Conservation (phyloP, 1,140 invertebrate genomes). For the Zaprionus ghesquierei region DNA sequence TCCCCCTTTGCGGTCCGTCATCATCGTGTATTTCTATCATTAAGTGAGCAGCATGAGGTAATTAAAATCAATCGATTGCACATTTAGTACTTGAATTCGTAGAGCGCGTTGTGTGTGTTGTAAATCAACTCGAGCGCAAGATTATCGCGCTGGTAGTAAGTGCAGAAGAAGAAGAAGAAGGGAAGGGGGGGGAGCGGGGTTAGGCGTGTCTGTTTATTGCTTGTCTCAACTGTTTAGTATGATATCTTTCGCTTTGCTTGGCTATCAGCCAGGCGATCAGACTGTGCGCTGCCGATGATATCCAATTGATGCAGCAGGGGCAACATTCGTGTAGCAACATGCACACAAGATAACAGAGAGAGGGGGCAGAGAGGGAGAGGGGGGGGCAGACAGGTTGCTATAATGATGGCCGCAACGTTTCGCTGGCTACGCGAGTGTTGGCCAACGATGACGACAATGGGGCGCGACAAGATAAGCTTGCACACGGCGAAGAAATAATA, state of each 20-base stretch:
- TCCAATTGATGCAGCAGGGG: slow-evolving; percentile 24
- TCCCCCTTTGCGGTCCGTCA: too few species aligned
- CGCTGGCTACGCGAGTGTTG: slow-evolving; percentile 1
- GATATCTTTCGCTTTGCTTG: slow-evolving; percentile 17
- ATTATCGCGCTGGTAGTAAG: neutral
- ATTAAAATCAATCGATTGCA: neutral
- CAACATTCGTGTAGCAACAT: slow-evolving; percentile 40
- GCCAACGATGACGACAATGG: slow-evolving; percentile 34
- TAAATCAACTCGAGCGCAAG: neutral
- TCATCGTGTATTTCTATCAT: neutral
- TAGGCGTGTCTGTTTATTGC: slow-evolving; percentile 30
- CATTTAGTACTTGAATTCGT: neutral
- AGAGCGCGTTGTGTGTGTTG: neutral
- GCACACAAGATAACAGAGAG: slow-evolving; percentile 29
- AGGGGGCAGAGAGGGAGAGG: neutral
- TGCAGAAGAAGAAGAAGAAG: neutral
- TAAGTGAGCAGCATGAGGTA: neutral
- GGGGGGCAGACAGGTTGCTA: neutral
- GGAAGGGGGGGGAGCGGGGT: too few species aligned
- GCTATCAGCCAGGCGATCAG: slow-evolving; percentile 25
- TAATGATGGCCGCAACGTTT: neutral
- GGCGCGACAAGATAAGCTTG: slow-evolving; percentile 38
- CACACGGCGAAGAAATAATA: neutral
- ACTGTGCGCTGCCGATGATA: slow-evolving; percentile 22
- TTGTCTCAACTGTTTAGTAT: slow-evolving; percentile 28